A percentile compares a stretch with the other conserved stretches of the same genome.
These are phyloP conservation scores for Drosophila heteroneura DNA, from an alignment of 2,888 invertebrate genomes.

Conservation along the genomic window DNA sequence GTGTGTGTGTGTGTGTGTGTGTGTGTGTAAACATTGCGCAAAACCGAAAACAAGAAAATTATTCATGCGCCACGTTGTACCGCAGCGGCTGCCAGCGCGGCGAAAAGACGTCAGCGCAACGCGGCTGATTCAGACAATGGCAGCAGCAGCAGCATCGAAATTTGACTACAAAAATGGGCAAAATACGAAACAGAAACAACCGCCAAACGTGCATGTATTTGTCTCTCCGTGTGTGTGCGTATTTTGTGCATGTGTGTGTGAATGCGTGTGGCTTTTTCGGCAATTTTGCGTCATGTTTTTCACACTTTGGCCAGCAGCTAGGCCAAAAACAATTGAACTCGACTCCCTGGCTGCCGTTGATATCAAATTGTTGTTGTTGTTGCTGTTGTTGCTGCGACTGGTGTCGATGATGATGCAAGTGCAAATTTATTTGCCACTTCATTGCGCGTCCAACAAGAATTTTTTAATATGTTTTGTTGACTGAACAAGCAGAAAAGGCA, in stretches of 20 bases:
- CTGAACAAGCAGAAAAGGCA: conserved; percentile 34
- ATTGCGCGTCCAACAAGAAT: conserved; percentile 53
- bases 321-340: conserved; percentile 74
- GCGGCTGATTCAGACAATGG: conserved; percentile 70
- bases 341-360: conserved; percentile 70
- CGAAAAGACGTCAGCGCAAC: conserved; percentile 65
- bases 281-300: conserved; percentile 78
- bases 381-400: conserved; percentile 3
- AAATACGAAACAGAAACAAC: conserved; percentile 70
- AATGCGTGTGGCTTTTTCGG: conserved; percentile 69
- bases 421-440: conserved; percentile 80
- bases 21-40: conserved; percentile 76
- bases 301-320: conserved; percentile 70
- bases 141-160: conserved; percentile 56
- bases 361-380: conserved; percentile 41
- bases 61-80: conserved; percentile 78
- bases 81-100: conserved; percentile 21
- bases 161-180: conserved; percentile 79
- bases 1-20: neutral
- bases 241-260: conserved; percentile 28
- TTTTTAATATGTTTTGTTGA: conserved; percentile 43
- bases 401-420: conserved; percentile 69
- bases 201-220: conserved; percentile 18
- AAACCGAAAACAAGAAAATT: conserved; percentile 66
- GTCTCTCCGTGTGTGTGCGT: conserved; percentile 20